Evolutionary conservation across 2,797 vertebrate species (phyloP), one percentile per base, ranked within the genome.

Genomic region (Platalea minor): DNA sequence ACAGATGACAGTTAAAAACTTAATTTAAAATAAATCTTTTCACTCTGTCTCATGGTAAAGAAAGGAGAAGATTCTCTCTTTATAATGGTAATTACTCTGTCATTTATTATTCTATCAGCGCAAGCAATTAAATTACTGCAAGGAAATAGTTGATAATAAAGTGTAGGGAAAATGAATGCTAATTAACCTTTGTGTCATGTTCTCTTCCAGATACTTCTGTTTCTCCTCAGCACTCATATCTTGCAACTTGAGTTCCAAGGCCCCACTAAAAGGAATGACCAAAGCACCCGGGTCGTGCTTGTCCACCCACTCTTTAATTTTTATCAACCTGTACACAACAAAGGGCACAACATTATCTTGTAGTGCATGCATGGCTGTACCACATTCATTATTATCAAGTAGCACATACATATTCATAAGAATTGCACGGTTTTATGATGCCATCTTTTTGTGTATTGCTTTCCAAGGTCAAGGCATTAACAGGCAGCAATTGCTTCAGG

Each of bases 1-100:
- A 99, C 99, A 99, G 99, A 99, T 99, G 99, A 99, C 99, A 99
- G 99, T 99, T 99, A 99, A 99, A 99, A 99, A 99, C 99, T 99
- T 99, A 99, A 99, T 99, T 99, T 99, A 99, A 99, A 99, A 99
- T 99, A 99, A 99, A 99, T 99, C 99, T 99, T 99, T 99, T 99
- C 99, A 99, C 99, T 99, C 99, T 99, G 99, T 99, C 99, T 99
- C 99, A 99, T 99, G 98, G 98, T 99, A 99, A 99, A 99, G 99
- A 99, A 99, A 99, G 98, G 98, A 98, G 98, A 99, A 99, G 99
- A 99, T 99, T 99, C 99, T 99, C 98, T 99, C 99, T 99, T 99
- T 99, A 99, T 99, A 99, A 99, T 99, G 99, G 99, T 99, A 99
- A 99, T 99, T 99, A 99, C 99, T 99, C 99, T 99, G 98, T 99